Evolutionary conservation across 2,113 vertebrate genomes (phyloP).

Genomic region (chimpanzee (Pan troglodytes)): NHGRI_mPanTro3-v2.1_pri NC_072398.2:76630501-76631000

Average conservation of each 20-base stretch:
- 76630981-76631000: neutral
- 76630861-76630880: neutral
- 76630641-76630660: neutral
- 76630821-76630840: neutral
- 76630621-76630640: neutral
- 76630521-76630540: conserved; percentile 58
- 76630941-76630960: neutral
- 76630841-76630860: neutral
- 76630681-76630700: neutral
- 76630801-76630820: neutral
- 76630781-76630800: neutral
- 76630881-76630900: neutral
- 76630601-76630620: neutral
- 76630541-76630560: conserved; percentile 42
- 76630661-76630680: neutral
- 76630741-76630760: neutral
- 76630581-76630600: neutral
- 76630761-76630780: neutral
- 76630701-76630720: too few species aligned
- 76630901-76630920: neutral
- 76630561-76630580: neutral
- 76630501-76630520: conserved; percentile 44
- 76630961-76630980: neutral
- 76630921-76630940: conserved; percentile 6
- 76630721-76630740: too few species aligned